Evolutionary conservation across 2,113 vertebrate species (phyloP), one percentile per base, ranked within the genome.

Genomic region (Brachyistius frenatus): DNA sequence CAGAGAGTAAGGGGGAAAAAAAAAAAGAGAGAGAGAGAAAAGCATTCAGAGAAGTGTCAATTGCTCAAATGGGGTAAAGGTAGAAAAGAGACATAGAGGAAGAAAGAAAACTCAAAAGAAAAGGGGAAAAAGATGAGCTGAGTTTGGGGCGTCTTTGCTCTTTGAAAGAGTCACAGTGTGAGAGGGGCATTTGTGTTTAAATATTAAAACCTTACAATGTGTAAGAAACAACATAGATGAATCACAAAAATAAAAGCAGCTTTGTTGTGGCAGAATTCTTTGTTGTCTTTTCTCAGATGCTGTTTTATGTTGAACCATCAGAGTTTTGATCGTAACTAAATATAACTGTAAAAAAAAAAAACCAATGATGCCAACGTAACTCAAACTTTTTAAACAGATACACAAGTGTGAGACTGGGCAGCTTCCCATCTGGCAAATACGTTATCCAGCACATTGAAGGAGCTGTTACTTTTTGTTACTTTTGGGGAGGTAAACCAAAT

Each of bases 181-280:
- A 66, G 6, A 36, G 8, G 3, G n/a, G 31, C 37, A 31, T 39
- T 54, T 60, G 23, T 31, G 37, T 68, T 80, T 66, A 68, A 75
- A 82, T 78, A 79, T 61, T 79, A 53, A 76, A 81, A 66, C 39
- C 31, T 37, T 64, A 52, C 60, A 55, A 56, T 3, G 14, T 16
- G n/a, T 9, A n/a, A 66, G 13, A 76, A 65, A 70, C 52, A 71
- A 61, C 11, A 46, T 7, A 60, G 16, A 69, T 55, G 57, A 80
- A 72, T 72, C 78, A 75, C 65, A 78, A 63, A 54, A 50, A 46
- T 50, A 46, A 70, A 62, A 39, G 47, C 32, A 9, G 15, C 78
- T 89, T 89, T 89, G 81, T 88, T 89, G 82, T 84, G 83, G 84
- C 13, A 32, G 7, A 15, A 61, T 78, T 82, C 61, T 66, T 47